Evolutionary conservation across 2,888 invertebrate species (phyloP).

Genomic region (Caenorhabditis parvicauda): DNA sequence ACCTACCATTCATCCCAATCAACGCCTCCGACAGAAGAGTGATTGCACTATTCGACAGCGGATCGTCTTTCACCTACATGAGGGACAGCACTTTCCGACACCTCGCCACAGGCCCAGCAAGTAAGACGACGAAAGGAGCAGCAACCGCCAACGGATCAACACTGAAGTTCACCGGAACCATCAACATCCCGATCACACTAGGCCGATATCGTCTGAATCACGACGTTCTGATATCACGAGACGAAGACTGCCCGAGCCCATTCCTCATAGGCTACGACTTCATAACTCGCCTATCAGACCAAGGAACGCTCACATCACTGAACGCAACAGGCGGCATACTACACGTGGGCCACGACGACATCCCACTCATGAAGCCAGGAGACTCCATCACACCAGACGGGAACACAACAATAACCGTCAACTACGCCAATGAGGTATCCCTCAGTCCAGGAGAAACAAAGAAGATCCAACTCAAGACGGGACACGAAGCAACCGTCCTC

Average conservation of each 20-base stretch:
- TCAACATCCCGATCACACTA: not conserved
- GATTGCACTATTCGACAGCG: slow-evolving; percentile 4
- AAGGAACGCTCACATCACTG: not conserved
- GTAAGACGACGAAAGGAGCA: not conserved
- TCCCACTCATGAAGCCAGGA: not conserved
- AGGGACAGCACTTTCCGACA: slow-evolving; percentile 1
- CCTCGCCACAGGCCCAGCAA: not conserved
- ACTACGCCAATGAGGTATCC: too few species aligned
- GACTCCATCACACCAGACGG: too few species aligned
- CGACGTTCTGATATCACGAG: slow-evolving; percentile 1
- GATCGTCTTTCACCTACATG: slow-evolving; percentile 5
- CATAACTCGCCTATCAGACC: not conserved
- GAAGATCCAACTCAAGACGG: not conserved
- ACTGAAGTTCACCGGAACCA: slow-evolving; percentile 2
- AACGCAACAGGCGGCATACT: not conserved
- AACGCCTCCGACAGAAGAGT: slow-evolving; percentile 1
- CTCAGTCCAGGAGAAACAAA: not conserved
- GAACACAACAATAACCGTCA: too few species aligned
- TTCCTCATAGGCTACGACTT: slow-evolving; percentile 6
- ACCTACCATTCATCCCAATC: slow-evolving; percentile 4
- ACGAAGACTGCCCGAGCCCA: slow-evolving; percentile 4
- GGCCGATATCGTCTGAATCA: not conserved
- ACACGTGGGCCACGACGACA: not conserved
- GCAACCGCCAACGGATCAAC: slow-evolving; percentile 2
- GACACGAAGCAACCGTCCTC: not conserved